phyloP scores from a whole-genome alignment of 2,113 vertebrate genomes.

The Gopherus flavomarginatus region DNA sequence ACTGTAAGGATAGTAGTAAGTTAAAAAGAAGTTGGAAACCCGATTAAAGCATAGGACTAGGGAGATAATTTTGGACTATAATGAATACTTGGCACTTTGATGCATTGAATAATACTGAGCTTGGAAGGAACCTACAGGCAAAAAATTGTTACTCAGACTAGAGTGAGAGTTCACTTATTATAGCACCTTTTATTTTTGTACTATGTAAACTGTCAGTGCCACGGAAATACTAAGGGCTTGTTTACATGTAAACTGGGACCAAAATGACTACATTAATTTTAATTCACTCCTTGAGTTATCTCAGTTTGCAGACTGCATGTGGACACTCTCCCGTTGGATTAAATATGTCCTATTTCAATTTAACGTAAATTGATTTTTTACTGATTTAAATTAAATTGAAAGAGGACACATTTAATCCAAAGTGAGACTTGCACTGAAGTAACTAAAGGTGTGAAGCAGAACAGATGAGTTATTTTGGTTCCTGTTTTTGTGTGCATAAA shows the following conservation, averaged over 20 bases:
- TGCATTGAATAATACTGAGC: neutral
- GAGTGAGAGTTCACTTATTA: neutral
- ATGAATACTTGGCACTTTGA: neutral
- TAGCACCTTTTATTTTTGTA: neutral
- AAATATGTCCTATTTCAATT: neutral
- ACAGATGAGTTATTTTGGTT: slow-evolving; percentile 28
- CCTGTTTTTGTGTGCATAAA: neutral
- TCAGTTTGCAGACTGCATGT: neutral
- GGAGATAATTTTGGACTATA: neutral
- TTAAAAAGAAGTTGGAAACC: neutral
- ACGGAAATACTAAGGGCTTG: neutral
- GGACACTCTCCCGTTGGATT: neutral
- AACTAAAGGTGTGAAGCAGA: slow-evolving; percentile 32
- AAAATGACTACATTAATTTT: neutral
- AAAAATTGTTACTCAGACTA: neutral
- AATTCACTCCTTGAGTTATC: neutral
- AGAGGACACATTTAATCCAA: neutral
- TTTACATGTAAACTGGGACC: neutral
- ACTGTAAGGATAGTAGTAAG: neutral
- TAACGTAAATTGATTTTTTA: neutral
- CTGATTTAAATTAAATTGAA: neutral
- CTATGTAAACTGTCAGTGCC: neutral
- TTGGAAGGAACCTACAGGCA: neutral
- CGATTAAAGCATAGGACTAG: neutral
- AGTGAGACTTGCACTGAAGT: slow-evolving; percentile 26